A percentile compares a stretch with the other conserved stretches of the same genome.
phyloP scores from a whole-genome alignment of 1,140 invertebrate genomes.

The Atta texana region DNA sequence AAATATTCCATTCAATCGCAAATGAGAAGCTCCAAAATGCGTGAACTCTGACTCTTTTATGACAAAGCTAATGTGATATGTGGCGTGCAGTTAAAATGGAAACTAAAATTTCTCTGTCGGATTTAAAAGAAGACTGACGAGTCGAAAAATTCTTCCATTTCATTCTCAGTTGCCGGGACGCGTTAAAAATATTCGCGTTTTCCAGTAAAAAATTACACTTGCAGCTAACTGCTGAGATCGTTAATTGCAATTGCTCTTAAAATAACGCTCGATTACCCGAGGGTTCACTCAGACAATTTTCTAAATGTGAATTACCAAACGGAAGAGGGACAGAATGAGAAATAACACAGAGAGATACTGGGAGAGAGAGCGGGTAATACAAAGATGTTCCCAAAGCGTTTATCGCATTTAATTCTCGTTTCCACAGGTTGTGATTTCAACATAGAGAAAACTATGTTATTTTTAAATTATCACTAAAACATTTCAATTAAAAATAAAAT shows the following conservation, averaged over 20 bases:
- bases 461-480: not conserved
- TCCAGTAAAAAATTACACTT: constrained; percentile 28
- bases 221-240: constrained; percentile 56
- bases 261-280: constrained; percentile 71
- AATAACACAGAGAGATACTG: constrained; percentile 2
- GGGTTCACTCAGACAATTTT: constrained; percentile 54
- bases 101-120: constrained; percentile 20
- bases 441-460: not conserved
- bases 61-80: constrained; percentile 29
- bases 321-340: not conserved
- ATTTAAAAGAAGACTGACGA: constrained; percentile 20
- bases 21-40: not conserved
- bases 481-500: not conserved
- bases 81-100: constrained; percentile 19
- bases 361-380: not conserved
- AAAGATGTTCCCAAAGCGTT: not conserved
- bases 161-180: constrained; percentile 1
- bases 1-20: not conserved
- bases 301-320: constrained; percentile 60
- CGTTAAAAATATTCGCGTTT: constrained; percentile 64
- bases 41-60: not conserved
- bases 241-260: constrained; percentile 71
- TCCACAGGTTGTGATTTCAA: not conserved
- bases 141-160: constrained; percentile 48
- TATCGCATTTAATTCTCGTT: constrained; percentile 31